Evolutionary conservation across 2,888 invertebrate genomes (phyloP), one percentile per base, ranked within the genome.

Genomic region (Clanis bilineata): DNA sequence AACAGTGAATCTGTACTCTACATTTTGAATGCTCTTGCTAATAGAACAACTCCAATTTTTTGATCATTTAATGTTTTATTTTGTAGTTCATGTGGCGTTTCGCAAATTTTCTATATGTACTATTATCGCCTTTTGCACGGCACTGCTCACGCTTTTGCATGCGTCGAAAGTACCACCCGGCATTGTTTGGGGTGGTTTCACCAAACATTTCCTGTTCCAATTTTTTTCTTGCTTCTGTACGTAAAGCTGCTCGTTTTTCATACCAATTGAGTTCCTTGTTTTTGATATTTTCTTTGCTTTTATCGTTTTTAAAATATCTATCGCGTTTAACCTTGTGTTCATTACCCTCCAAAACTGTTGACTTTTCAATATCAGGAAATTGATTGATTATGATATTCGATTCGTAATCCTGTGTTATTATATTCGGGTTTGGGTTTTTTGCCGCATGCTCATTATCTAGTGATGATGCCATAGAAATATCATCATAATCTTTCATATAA

Each of bases 141-240:
- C 90, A 89, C 60, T 91, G 90, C 59, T 93, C 92, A 5, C 93
- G 82, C 61, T 82, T 82, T 57, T 86, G 83, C 92, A 92, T 89
- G 25, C 92, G 86, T 18, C 86, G 80, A 65, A 92, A 92, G 68
- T 93, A 92, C 93, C 93, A 92, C 1, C 83, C 82, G 0, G 90
- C 89, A 44, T 80, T 84, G 64, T 88, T 88, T 1, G 79, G 73
- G 41, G 73, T 80, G 15, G 71, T 76, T 32, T 85, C 83, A 15
- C 85, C 85, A 67, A 89, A 86, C 12, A 87, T 63, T 59, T 87
- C 90, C 43, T 80, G 74, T 64, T 90, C 86, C 3, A 89, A 67
- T 66, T 76, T 86, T 58, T 82, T 86, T 55, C 92, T 81, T 51
- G 90, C 88, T 61, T 89, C 86, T 6, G 77, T 82, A 55, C 92